These are phyloP conservation scores for Galleria mellonella DNA, from an alignment of 1,140 invertebrate genomes.

Conservation along the genomic window DNA sequence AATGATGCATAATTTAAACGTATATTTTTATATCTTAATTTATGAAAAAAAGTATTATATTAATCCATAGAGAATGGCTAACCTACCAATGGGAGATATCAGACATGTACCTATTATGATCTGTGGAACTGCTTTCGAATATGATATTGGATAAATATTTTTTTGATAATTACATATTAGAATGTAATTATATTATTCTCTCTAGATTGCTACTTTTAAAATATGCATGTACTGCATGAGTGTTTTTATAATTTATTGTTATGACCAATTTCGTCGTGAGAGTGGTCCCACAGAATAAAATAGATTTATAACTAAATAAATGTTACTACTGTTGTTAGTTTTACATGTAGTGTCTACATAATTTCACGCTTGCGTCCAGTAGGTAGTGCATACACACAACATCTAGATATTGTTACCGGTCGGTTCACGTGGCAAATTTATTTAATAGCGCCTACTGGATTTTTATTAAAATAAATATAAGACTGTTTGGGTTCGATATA, in stretches of 20 bases:
- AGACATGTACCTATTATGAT: no score
- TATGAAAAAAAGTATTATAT: slow-evolving; percentile 54
- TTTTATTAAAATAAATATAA: slow-evolving; percentile 17
- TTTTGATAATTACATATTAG: no score
- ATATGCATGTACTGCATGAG: background rate
- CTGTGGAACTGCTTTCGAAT: slow-evolving; percentile 6
- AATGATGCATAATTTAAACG: slow-evolving; percentile 54
- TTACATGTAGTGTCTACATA: slow-evolving; percentile 20
- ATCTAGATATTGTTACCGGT: slow-evolving; percentile 4
- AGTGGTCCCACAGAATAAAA: slow-evolving; percentile 11
- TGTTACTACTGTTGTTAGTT: slow-evolving; percentile 31
- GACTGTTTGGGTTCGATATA: slow-evolving; percentile 19
- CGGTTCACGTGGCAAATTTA: slow-evolving; percentile 1
- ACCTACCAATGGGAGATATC: slow-evolving; percentile 21
- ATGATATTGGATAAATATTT: no score
- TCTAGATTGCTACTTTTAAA: no score
- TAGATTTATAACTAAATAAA: slow-evolving; percentile 14
- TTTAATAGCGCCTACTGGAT: slow-evolving; percentile 10
- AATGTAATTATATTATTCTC: no score
- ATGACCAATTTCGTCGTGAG: slow-evolving; percentile 8
- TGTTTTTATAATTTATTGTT: slow-evolving; percentile 5
- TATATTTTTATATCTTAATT: slow-evolving; percentile 69
- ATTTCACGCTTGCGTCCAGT: slow-evolving; percentile 51
- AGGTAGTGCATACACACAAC: slow-evolving; percentile 28
- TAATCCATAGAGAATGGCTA: slow-evolving; percentile 34